Evolutionary conservation across 2,797 vertebrate species (phyloP).

Genomic region (Enteromius argenteus): DNA sequence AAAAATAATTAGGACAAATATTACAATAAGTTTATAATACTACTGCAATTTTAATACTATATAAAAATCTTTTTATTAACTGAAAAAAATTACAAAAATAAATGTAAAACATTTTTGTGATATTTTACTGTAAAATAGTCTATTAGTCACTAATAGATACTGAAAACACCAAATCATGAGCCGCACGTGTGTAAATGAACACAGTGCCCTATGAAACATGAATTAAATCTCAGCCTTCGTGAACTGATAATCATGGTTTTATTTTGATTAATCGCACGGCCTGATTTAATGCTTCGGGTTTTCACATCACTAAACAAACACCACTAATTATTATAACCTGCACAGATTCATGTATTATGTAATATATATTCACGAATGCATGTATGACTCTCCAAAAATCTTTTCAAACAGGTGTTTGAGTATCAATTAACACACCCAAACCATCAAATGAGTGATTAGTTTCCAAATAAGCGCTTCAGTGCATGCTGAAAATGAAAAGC

Average conservation of each 20-base stretch:
- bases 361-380: not conserved
- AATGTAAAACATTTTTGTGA: too few relatives aligned
- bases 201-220: not conserved
- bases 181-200: not conserved
- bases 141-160: not conserved
- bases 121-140: not conserved
- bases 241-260: not conserved
- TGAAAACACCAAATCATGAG: not conserved
- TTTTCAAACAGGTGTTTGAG: not conserved
- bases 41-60: too few relatives aligned
- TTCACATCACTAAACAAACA: not conserved
- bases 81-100: too few relatives aligned
- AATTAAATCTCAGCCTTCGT: not conserved
- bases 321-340: not conserved
- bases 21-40: not conserved
- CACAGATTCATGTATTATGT: not conserved
- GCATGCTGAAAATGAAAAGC: not conserved
- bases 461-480: not conserved
- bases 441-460: not conserved
- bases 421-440: not conserved
- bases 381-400: not conserved
- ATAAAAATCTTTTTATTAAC: not conserved
- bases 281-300: not conserved
- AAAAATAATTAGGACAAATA: not conserved
- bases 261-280: not conserved